Evolutionary conservation across 2,797 vertebrate genomes (phyloP).

Genomic region (Micromesistius poutassou): DNA sequence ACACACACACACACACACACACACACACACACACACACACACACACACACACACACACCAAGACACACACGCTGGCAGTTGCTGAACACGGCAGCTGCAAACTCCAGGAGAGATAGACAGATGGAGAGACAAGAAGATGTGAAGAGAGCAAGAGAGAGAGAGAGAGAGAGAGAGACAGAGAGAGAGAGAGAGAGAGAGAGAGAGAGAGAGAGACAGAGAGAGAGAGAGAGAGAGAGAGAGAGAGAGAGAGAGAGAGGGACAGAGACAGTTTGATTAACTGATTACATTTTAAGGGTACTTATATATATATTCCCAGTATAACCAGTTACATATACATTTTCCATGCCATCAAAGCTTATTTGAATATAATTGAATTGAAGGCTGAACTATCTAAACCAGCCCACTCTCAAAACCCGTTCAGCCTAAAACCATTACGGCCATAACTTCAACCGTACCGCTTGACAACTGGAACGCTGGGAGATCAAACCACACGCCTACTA

Average conservation of each 20-base stretch:
- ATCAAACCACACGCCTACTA: no score
- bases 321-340: not conserved
- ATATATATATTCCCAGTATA: not conserved
- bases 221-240: not conserved
- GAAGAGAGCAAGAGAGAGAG: not conserved
- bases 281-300: not conserved
- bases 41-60: conserved; percentile 4
- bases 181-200: not conserved
- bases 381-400: no score
- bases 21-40: conserved; percentile 13
- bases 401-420: no score
- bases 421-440: no score
- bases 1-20: conserved; percentile 9
- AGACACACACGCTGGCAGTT: conserved; percentile 4
- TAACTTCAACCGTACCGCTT: no score
- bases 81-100: conserved; percentile 39
- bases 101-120: not conserved
- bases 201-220: not conserved
- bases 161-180: not conserved
- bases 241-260: not conserved
- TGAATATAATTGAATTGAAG: not conserved
- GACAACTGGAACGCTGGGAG: not conserved
- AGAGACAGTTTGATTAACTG: not conserved
- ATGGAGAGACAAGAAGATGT: conserved; percentile 4
- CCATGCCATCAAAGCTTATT: no score